Evolutionary conservation across 2,113 vertebrate species (phyloP), one percentile per base, ranked within the genome.

Genomic region (Lepisosteus osseus): DNA sequence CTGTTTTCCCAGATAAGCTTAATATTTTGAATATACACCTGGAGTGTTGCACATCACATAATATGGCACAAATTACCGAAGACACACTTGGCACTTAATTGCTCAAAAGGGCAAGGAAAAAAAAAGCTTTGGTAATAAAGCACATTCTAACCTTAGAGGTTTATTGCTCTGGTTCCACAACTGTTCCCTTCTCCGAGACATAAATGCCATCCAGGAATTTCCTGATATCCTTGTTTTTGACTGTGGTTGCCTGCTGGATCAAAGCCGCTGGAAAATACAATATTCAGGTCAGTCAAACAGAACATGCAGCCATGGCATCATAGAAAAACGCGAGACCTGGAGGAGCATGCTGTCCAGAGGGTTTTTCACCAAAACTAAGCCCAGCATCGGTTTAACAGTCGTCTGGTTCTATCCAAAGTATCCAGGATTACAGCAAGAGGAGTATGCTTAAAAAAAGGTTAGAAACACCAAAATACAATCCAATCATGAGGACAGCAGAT

Each of bases 141-240:
- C 63, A 45, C 45, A 65, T 9, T 82, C 90, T 90, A 79, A 92
- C 91, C 90, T 90, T 89, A 87, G 71, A 85, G 86, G 84, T 86
- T 88, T 96, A 97, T 71, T 85, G 67, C 43, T 86, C 77, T 0
- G 70, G 0, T 1, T 90, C 88, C 80, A 88, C 70, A 69, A 99
- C 97, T 76, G 97, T 99, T 90, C 96, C 96, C 81, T 99, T 99
- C 88, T 99, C 97, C 0, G 96, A 98, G 62, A 99, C 97, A 65
- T 99, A 99, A 87, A 99, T 98, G 81, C 97, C 97, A 6, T 99
- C 97, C 92, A 99, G 93, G 92, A 99, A 99, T 77, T 99, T 99
- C 78, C 97, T 92, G 92, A 99, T 99, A 93, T 99, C 97, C 88
- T 99, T 99, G 82, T 99, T 99, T 93, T 99, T 99, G 72, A 99